Base-by-base conservation (phyloP, 2,888 invertebrate genomes). In the Callyntrura sp. region DNA sequence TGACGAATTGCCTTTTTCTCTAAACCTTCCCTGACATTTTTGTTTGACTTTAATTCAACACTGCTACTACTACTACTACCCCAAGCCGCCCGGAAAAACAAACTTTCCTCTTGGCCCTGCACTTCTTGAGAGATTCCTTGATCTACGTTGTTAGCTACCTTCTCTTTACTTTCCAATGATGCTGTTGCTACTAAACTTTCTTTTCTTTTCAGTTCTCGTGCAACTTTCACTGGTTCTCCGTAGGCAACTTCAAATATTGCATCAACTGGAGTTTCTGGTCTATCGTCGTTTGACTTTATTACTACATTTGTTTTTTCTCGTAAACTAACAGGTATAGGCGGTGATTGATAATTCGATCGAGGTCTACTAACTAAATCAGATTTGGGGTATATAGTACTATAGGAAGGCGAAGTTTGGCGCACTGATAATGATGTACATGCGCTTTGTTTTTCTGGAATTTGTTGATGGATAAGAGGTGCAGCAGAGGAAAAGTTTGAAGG, bases 31-130 rank as follows among this genome's bases (percentile, higher is more conserved):
- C 20, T 55, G 8, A 8, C 20, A 28, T n/a, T 65, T 20, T 55
- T 48, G n/a, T n/a, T n/a, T n/a, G n/a, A n/a, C n/a, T n/a, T n/a
- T n/a, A n/a, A n/a, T n/a, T n/a, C n/a, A n/a, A n/a, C 45, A 23
- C 23, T 55, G 17, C 48, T 78, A 28, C 35, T 65, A 11, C 17
- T 65, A 35, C 20, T 68, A 25, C 51, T 48, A 28, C 51, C 48
- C 55, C 51, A n/a, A 14, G 73, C 35, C 0, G 88, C 88, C 83
- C 73, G 62, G 23, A 82, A 83, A 55, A 88, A 88, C 25, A 88
- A 88, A 62, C 88, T 88, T 62, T 88, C 70, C n/a, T 55, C 79
- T 12, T n/a, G n/a, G n/a, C n/a, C n/a, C n/a, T n/a, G n/a, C n/a
- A n/a, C n/a, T n/a, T n/a, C n/a, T n/a, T n/a, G n/a, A n/a, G n/a